Base-by-base conservation (phyloP, 2,888 invertebrate genomes). In the Aphodius granarius region DNA sequence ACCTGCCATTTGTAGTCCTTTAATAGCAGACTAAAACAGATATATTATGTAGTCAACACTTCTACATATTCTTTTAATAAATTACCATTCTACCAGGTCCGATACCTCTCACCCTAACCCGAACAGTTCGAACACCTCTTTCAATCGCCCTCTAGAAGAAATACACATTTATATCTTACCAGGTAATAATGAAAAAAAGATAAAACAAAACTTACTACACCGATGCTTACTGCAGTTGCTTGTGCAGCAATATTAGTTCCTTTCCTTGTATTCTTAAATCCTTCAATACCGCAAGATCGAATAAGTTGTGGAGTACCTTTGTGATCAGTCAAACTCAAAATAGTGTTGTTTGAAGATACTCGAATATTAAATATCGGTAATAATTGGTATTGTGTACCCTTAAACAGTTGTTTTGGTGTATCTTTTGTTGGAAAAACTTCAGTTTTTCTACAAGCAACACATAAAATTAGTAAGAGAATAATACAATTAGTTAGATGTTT, bases 171-270 rank as follows among this genome's bases (percentile, higher is more conserved):
- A 43, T 73, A 65, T 23, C 72, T 66, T 18, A 66, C 72, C 1
- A 63, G 72, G 62, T 70, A 76, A 65, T 5, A 18, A 66, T 21
- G 63, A 74, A 23, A 21, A 13, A 5, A 43, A 72, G 22, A 64
- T 72, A 73, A 70, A 63, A 73, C 68, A 43, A 43, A 78, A 87
- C 91, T 89, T 89, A 96, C 96, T 76, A 89, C 88, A 80, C 94
- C 94, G 81, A 97, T 88, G 76, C 90, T 92, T 74, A 97, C 92
- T 20, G 96, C 98, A 20, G 97, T 95, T 13, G 97, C 95, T 88
- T 99, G 98, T 1, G 97, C 98, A 63, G 98, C 98, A 83, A 98
- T 94, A 85, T 97, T 98, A 3, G 98, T 98, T 78, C 98, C 98
- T 87, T 98, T 98, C 81, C 94, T 93, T 0, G 97, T 93, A 86